These are phyloP conservation scores for Phainopepla nitens DNA, from an alignment of 2,113 vertebrate species.

Conservation along the genomic window DNA sequence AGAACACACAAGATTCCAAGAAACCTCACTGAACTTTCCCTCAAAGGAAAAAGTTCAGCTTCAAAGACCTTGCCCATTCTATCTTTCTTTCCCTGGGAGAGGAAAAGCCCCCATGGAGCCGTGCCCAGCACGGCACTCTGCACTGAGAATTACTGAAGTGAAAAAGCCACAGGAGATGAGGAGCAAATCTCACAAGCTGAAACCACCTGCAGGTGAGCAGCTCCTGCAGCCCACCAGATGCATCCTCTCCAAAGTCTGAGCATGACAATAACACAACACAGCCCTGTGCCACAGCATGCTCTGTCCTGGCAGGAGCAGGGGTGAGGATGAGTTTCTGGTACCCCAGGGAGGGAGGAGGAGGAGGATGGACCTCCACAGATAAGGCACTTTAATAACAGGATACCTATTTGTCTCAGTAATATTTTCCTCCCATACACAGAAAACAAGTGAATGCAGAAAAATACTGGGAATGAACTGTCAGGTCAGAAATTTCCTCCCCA, in stretches of 20 bases:
- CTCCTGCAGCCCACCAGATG: not conserved
- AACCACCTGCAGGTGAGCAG: not conserved
- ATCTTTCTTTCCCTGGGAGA: not conserved
- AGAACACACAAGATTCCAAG: not conserved
- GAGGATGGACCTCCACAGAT: not conserved
- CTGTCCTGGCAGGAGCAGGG: not conserved
- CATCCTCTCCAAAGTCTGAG: not conserved
- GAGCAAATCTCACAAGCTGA: not conserved
- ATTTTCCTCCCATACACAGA: not conserved
- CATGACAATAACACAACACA: not conserved
- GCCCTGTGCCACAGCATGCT: not conserved
- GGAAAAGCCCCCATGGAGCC: not conserved
- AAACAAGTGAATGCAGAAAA: not conserved
- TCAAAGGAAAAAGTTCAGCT: not conserved
- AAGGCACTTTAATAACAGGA: not conserved
- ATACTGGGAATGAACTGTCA: not conserved
- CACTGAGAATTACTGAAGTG: not conserved
- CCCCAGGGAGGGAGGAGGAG: not conserved
- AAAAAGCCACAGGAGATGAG: not conserved
- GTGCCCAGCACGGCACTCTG: not conserved
- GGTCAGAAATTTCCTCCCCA: not conserved
- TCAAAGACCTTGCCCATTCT: not conserved
- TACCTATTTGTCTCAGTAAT: not conserved
- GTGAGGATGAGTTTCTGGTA: not conserved
- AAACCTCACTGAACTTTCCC: not conserved